Conservation (phyloP, 1,140 invertebrate species). For the Apolygus lucorum region DNA sequence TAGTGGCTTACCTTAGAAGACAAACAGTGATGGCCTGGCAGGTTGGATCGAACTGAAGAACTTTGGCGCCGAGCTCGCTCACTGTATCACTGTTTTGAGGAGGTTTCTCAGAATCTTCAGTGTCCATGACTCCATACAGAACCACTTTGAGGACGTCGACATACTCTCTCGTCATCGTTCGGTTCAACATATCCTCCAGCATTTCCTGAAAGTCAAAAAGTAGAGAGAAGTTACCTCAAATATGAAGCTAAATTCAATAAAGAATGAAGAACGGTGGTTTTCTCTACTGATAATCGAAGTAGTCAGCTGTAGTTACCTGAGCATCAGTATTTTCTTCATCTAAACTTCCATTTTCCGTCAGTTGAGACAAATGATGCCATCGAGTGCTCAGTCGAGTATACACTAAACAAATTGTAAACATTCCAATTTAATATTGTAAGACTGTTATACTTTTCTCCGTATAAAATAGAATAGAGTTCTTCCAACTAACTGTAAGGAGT, state of each 20-base stretch:
- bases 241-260: too few relatives aligned
- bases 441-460: too few relatives aligned
- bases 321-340: constrained; percentile 71
- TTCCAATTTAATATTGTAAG: too few relatives aligned
- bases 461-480: constrained; percentile 38
- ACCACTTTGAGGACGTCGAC: constrained; percentile 69
- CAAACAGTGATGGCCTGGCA: constrained; percentile 54
- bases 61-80: constrained; percentile 60
- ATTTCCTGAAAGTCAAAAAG: constrained; percentile 50
- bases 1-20: constrained; percentile 45
- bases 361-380: constrained; percentile 66
- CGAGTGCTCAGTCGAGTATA: constrained; percentile 50
- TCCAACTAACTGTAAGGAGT: constrained; percentile 70
- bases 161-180: constrained; percentile 79
- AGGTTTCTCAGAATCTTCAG: constrained; percentile 52
- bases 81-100: constrained; percentile 52
- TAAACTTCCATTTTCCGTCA: constrained; percentile 61
- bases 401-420: constrained; percentile 28
- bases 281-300: too few relatives aligned
- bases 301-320: constrained; percentile 47
- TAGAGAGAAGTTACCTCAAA: too few relatives aligned
- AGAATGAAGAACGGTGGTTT: too few relatives aligned
- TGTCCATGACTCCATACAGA: constrained; percentile 43
- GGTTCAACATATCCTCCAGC: constrained; percentile 76
- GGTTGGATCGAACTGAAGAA: constrained; percentile 54